phyloP scores from a whole-genome alignment of 1,140 invertebrate genomes.

The Zaprionus ornatus region DNA sequence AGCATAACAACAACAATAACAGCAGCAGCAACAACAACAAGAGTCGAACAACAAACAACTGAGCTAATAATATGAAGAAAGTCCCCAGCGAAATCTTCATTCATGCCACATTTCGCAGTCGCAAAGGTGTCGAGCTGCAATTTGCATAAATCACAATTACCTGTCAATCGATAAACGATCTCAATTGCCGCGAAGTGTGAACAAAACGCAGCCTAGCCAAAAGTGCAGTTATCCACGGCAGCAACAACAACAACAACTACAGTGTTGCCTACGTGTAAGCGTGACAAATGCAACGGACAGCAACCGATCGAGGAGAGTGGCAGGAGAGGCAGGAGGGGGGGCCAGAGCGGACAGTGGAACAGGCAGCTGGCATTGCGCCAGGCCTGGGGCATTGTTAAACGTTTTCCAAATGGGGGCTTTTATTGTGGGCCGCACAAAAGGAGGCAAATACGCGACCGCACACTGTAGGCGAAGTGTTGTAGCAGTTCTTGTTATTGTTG shows the following conservation, averaged over 20 bases:
- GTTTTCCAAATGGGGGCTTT: conserved; percentile 52
- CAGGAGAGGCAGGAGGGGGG: conserved; percentile 5
- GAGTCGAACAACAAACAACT: conserved; percentile 7
- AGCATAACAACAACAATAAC: conserved; percentile 48
- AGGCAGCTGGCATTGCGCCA: conserved; percentile 52
- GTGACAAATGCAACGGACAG: conserved; percentile 59
- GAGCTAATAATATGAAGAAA: conserved; percentile 50
- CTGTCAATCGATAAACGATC: conserved; percentile 76
- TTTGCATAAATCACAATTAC: conserved; percentile 82
- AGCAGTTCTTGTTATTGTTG: conserved; percentile 11
- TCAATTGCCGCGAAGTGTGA: conserved; percentile 44
- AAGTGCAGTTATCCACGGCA: conserved; percentile 36
- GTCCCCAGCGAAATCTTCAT: conserved; percentile 41
- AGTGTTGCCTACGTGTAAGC: conserved; percentile 24
- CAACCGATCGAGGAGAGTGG: neutral
- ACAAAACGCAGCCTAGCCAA: conserved; percentile 47
- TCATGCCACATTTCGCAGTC: conserved; percentile 27
- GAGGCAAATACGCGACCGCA: conserved; percentile 37
- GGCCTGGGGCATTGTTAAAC: conserved; percentile 54
- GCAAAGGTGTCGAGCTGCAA: conserved; percentile 65
- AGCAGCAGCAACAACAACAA: conserved; percentile 19
- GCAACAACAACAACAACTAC: conserved; percentile 2
- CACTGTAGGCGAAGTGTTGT: conserved; percentile 18
- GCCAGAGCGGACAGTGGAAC: neutral
- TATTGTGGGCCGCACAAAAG: conserved; percentile 53